Conservation (phyloP, 2,888 invertebrate species). For the Hemicrepidius hirtus region DNA sequence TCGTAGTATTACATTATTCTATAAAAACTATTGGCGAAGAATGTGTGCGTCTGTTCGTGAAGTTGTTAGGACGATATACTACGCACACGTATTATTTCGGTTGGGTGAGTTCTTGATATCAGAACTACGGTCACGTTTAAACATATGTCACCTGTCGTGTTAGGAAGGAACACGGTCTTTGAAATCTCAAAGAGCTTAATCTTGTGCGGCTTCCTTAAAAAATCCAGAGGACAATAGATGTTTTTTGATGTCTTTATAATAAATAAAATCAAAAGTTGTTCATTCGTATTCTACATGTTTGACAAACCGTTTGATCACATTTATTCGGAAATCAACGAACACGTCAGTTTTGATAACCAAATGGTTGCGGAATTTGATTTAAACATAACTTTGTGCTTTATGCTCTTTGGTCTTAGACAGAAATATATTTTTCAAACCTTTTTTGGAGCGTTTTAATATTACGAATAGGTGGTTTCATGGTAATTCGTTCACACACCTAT, state of each 20-base stretch:
- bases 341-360: too few relatives aligned
- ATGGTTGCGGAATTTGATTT: too few relatives aligned
- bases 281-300: constrained; percentile 1
- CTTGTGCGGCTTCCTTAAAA: constrained; percentile 27
- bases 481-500: too few relatives aligned
- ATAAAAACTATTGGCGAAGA: constrained; percentile 17
- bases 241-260: constrained; percentile 26
- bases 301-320: neutral
- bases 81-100: constrained; percentile 46
- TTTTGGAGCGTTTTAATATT: too few relatives aligned
- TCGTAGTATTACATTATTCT: neutral
- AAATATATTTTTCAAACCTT: too few relatives aligned
- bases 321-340: neutral
- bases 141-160: constrained; percentile 49
- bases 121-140: constrained; percentile 50
- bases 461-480: too few relatives aligned
- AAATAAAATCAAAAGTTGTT: constrained; percentile 17
- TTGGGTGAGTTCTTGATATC: constrained; percentile 45
- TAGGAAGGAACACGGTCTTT: constrained; percentile 30
- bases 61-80: constrained; percentile 40
- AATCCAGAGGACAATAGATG: constrained; percentile 21
- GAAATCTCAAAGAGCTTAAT: constrained; percentile 45
- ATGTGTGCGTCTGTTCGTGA: constrained; percentile 39
- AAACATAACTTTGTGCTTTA: too few relatives aligned
- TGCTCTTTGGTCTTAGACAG: too few relatives aligned